These are phyloP conservation scores for Florisuga fusca DNA, from an alignment of 2,797 vertebrate genomes.

Conservation along the genomic window DNA sequence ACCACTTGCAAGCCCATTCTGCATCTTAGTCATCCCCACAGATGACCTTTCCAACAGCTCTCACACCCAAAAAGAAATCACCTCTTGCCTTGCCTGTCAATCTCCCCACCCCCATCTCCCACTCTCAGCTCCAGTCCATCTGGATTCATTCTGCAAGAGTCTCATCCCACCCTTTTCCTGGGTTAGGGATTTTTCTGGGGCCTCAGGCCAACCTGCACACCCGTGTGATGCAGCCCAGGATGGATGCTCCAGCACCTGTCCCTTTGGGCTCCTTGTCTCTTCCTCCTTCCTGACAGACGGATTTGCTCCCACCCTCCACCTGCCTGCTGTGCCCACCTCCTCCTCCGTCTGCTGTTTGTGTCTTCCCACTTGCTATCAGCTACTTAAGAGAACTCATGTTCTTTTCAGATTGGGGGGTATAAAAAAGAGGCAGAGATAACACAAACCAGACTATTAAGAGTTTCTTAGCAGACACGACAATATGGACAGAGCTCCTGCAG, in stretches of 20 bases:
- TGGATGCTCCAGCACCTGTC: neutral
- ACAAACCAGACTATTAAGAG: neutral
- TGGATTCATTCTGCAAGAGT: neutral
- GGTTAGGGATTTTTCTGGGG: neutral
- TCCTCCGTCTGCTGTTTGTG: constrained; percentile 61
- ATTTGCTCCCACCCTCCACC: constrained; percentile 59
- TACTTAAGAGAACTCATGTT: neutral
- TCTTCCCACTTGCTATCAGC: constrained; percentile 26
- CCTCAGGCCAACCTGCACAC: neutral
- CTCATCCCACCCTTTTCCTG: neutral
- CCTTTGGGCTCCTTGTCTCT: neutral
- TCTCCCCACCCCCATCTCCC: neutral
- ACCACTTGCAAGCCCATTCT: neutral
- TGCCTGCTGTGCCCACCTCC: constrained; percentile 18
- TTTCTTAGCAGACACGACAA: constrained; percentile 27
- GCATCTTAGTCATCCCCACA: neutral
- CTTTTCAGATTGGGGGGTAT: neutral
- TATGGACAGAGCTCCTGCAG: neutral
- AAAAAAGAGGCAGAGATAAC: neutral
- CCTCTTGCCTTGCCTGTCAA: neutral
- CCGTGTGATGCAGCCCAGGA: neutral
- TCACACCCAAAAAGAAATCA: neutral
- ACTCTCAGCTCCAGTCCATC: neutral
- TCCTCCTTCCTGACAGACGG: constrained; percentile 17
- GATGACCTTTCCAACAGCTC: neutral